Evolutionary conservation across 2,888 invertebrate genomes (phyloP).

Genomic region (Camponotus fellah): DNA sequence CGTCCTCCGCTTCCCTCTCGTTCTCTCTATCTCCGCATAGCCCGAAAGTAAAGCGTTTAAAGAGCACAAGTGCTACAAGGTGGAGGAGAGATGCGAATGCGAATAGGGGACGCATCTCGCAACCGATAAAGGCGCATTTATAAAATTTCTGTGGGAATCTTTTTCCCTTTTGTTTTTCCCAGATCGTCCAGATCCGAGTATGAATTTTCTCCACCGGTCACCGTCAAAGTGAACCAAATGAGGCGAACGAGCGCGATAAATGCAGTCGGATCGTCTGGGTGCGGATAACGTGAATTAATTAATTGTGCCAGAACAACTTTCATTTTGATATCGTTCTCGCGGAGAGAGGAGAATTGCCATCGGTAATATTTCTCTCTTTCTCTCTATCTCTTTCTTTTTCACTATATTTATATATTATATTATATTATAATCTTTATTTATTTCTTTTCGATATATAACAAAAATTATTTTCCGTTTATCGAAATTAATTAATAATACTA

Average conservation of each 20-base stretch:
- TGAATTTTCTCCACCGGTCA: constrained; percentile 2
- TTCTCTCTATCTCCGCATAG: constrained; percentile 56
- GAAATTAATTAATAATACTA: constrained; percentile 20
- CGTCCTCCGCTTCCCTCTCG: constrained; percentile 62
- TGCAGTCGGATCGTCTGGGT: constrained; percentile 47
- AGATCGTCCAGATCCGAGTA: not conserved
- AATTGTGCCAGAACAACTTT: constrained; percentile 67
- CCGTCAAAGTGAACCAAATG: constrained; percentile 28
- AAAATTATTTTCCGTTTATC: constrained; percentile 18
- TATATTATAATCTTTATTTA: not conserved
- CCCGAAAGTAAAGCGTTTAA: constrained; percentile 65
- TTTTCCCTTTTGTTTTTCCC: not conserved
- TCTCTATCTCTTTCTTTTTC: not conserved
- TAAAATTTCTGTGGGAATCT: not conserved
- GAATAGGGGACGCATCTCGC: constrained; percentile 9
- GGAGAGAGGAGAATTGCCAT: constrained; percentile 41
- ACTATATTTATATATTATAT: not conserved
- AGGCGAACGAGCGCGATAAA: constrained; percentile 44
- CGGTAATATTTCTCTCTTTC: constrained; percentile 22
- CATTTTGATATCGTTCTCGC: constrained; percentile 58
- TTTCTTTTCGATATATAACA: not conserved
- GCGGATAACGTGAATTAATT: constrained; percentile 59
- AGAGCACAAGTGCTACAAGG: constrained; percentile 53
- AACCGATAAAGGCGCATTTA: not conserved
- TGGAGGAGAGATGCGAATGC: not conserved